Conservation (phyloP, 2,113 vertebrate species). For the Galbula dea region DNA sequence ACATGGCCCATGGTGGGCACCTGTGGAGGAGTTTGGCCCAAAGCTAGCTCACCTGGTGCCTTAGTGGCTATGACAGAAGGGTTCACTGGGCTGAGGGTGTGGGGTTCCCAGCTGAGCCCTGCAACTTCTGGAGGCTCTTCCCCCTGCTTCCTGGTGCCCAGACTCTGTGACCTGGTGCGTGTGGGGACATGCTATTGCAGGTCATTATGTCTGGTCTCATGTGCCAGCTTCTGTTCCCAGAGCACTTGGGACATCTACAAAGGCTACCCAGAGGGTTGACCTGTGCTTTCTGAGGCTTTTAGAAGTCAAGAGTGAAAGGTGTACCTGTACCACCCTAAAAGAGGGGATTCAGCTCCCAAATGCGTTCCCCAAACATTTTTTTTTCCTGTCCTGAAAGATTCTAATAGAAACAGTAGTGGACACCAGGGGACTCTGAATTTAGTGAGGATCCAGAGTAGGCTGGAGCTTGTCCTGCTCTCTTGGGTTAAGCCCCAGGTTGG, state of each 20-base stretch:
- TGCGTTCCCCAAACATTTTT: neutral
- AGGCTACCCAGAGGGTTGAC: neutral
- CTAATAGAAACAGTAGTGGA: neutral
- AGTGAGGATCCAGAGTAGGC: too few relatives aligned
- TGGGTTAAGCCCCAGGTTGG: neutral
- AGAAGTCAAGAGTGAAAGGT: neutral
- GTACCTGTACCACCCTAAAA: neutral
- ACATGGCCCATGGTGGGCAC: accelerated
- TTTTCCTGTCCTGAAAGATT: neutral
- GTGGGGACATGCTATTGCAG: neutral
- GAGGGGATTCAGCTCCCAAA: neutral
- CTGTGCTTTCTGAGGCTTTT: neutral
- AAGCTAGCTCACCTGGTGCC: accelerated
- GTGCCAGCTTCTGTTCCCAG: neutral
- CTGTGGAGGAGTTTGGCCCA: neutral
- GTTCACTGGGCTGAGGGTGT: neutral
- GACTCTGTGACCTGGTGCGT: neutral
- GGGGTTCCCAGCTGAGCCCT: accelerated
- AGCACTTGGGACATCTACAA: accelerated
- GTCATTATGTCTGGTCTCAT: neutral
- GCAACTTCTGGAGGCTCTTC: neutral
- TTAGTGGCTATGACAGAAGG: neutral
- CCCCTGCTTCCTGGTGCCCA: neutral
- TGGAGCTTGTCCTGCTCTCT: neutral
- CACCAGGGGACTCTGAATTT: neutral